Evolutionary conservation across 2,113 vertebrate genomes (phyloP).

Genomic region (Caretta caretta): DNA sequence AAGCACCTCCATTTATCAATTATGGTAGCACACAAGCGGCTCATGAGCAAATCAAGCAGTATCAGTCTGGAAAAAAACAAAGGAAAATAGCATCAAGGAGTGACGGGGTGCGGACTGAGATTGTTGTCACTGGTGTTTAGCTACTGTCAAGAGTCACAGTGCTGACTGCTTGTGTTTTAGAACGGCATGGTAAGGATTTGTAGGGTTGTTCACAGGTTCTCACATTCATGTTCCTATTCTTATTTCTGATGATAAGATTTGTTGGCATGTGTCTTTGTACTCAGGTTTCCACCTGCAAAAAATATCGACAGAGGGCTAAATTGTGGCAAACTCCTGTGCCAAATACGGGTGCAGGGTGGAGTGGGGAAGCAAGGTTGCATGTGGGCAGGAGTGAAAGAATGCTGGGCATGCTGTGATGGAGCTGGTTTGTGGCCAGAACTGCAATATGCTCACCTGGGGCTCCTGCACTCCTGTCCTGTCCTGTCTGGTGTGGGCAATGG

Average conservation of each 20-base stretch:
- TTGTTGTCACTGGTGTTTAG: background rate
- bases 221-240: rapidly evolving
- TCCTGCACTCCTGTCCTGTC: background rate
- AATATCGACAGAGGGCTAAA: background rate
- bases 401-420: background rate
- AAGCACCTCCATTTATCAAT: conserved; percentile 64
- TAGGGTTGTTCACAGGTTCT: rapidly evolving
- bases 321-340: background rate
- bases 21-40: conserved; percentile 38
- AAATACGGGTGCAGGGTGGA: background rate
- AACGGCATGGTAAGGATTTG: background rate
- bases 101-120: background rate
- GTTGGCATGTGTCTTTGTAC: background rate
- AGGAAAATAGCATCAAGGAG: conserved; percentile 44
- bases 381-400: background rate
- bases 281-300: background rate
- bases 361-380: background rate
- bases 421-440: background rate
- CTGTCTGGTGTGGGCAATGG: background rate
- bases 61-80: background rate
- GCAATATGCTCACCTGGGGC: background rate
- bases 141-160: background rate
- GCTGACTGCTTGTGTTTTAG: background rate
- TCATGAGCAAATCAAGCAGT: conserved; percentile 41
- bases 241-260: background rate